These are phyloP conservation scores for Epinephelus coioides DNA, from an alignment of 2,797 vertebrate species.

Conservation along the genomic window DNA sequence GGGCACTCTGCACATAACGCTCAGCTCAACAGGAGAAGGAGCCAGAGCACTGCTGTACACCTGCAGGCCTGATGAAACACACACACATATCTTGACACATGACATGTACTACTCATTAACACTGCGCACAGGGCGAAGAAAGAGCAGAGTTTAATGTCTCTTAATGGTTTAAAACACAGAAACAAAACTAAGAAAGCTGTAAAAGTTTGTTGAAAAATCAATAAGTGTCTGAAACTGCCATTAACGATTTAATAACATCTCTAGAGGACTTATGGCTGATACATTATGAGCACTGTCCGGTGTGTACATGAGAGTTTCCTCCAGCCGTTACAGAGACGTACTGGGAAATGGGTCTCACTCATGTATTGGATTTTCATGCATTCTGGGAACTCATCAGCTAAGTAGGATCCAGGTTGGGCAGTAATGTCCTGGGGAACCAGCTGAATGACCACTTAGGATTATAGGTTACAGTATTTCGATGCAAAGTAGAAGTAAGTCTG, in stretches of 20 bases:
- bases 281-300: slow-evolving; percentile 20
- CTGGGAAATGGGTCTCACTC: slow-evolving; percentile 25
- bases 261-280: slow-evolving; percentile 27
- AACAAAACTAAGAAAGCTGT: not conserved
- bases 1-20: slow-evolving; percentile 84
- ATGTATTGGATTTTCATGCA: slow-evolving; percentile 38
- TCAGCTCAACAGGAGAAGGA: slow-evolving; percentile 77
- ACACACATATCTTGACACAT: slow-evolving; percentile 25
- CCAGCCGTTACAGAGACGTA: slow-evolving; percentile 39
- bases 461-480: not conserved
- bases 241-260: slow-evolving; percentile 13
- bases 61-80: slow-evolving; percentile 61
- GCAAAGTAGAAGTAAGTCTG: not conserved
- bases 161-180: not conserved
- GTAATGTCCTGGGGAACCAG: slow-evolving; percentile 3
- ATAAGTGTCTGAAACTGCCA: slow-evolving; percentile 25
- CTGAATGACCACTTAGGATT: not conserved
- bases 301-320: slow-evolving; percentile 43
- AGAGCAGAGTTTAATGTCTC: slow-evolving; percentile 4
- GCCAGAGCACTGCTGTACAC: slow-evolving; percentile 67
- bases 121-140: not conserved
- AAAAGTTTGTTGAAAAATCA: slow-evolving; percentile 26
- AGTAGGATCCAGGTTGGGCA: slow-evolving; percentile 9
- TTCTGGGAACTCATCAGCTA: slow-evolving; percentile 54
- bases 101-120: not conserved